Evolutionary conservation across 2,888 invertebrate species (phyloP), one percentile per base, ranked within the genome.

Genomic region (Pelosia muscerda): DNA sequence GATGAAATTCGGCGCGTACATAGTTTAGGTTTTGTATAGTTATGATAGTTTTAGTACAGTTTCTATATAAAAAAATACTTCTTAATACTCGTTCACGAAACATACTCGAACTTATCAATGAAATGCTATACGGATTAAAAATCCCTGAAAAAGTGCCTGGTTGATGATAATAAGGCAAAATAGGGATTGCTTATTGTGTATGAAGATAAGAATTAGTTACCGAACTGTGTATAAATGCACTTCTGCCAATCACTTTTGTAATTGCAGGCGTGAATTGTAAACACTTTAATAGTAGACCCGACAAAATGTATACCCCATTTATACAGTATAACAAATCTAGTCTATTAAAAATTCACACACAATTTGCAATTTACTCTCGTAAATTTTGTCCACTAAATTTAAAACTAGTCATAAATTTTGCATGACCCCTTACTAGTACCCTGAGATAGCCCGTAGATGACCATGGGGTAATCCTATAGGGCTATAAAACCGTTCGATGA

Each of bases 401-500:
- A 71, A 73, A 75, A 76, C 72, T 79, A 75, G 71, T 73, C 66
- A 65, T 76, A 75, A 72, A 82, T 84, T 84, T 79, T 81, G 74
- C 81, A 83, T 83, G 76, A 68, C 49, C 76, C 65, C 71, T 69
- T 42, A 56, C 57, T 53, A 56, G 66, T 72, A 55, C 55, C 65
- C 75, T 28, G n/a, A 75, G 79, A 72, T 77, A 81, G 75, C 75
- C 66, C 58, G 58, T 66, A 69, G 83, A 81, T 86, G 88, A 89
- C 90, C 89, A 81, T 83, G 79, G 84, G 81, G 69, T 66, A 66
- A 63, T 58, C 63, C 66, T 70, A 66, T 65, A 63, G 65, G 77
- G 79, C 85, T 83, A 90, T 92, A 90, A 91, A 89, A 86, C 84
- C 84, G 88, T 81, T 81, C 83, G 85, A 91, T 92, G 92, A 92